These are phyloP conservation scores for Echinarachnius parma DNA, from an alignment of 53 echinoderm and acorn worm genomes.

Conservation along the genomic window DNA sequence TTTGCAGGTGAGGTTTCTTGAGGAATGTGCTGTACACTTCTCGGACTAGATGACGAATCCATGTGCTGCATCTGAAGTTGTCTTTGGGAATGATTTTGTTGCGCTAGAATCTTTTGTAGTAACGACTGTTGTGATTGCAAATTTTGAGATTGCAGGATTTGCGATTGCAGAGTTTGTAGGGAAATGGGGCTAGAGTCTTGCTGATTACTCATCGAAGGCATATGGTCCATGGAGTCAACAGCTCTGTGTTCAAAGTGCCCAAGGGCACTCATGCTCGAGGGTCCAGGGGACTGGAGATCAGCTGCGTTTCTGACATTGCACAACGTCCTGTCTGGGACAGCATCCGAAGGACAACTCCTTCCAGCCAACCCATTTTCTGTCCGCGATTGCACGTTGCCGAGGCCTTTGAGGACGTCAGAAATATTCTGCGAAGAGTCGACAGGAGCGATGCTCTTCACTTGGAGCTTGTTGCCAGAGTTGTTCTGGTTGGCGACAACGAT, in stretches of 20 bases:
- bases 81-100: conserved; percentile 15
- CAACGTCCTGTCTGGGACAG: neutral
- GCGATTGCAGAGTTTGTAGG: no score
- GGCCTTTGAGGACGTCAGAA: conserved; percentile 46
- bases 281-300: neutral
- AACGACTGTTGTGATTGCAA: neutral
- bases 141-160: no score
- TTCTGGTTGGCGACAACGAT: conserved; percentile 38
- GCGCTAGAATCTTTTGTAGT: conserved; percentile 16
- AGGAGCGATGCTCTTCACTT: conserved; percentile 28
- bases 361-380: neutral
- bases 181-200: conserved; percentile 5
- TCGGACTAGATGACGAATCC: no score
- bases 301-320: neutral
- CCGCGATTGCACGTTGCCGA: conserved; percentile 31
- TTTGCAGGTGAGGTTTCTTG: no score
- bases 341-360: neutral
- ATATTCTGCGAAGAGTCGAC: conserved; percentile 47
- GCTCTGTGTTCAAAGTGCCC: neutral
- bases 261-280: neutral
- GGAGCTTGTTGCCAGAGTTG: conserved; percentile 24
- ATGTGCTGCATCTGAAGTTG: no score
- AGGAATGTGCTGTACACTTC: no score
- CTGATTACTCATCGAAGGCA: neutral
- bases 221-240: conserved; percentile 5